phyloP scores from a whole-genome alignment of 23 tunicate genomes.

The Phallusia fumigata region DNA sequence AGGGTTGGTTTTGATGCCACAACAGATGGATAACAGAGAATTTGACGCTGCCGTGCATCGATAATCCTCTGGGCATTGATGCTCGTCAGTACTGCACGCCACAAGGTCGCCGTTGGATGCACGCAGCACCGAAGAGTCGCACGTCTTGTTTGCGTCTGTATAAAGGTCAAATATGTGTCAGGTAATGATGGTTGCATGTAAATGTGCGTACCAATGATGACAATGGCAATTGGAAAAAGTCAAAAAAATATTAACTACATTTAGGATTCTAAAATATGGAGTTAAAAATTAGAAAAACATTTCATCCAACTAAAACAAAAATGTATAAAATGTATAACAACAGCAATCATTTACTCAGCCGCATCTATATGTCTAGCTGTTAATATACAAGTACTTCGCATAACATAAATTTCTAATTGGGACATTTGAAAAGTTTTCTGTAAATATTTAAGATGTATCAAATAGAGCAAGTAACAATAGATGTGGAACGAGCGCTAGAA shows the following conservation, averaged over 20 bases:
- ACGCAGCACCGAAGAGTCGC: not conserved
- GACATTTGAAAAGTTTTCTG: not conserved
- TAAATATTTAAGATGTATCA: not conserved
- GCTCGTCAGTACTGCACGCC: not conserved
- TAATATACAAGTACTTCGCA: not conserved
- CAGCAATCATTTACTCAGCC: not conserved
- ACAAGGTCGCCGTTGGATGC: not conserved
- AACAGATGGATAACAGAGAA: not conserved
- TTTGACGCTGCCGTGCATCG: not conserved
- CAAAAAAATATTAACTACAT: too few species aligned
- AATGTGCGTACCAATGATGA: not conserved
- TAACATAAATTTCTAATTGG: not conserved
- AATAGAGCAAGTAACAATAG: not conserved
- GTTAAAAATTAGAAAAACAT: too few species aligned
- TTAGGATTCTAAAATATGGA: too few species aligned
- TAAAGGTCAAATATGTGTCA: not conserved
- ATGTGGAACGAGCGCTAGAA: not conserved
- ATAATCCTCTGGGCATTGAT: constrained; percentile 8
- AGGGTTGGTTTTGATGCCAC: not conserved
- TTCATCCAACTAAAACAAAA: too few species aligned
- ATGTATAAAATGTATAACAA: not conserved
- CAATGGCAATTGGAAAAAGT: not conserved
- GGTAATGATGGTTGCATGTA: not conserved
- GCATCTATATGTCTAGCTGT: too few species aligned
- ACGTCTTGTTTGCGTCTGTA: not conserved